Percentiles rank a stretch among this genome's conserved stretches.
Conservation (phyloP, 2,797 vertebrate species). For the Myotis vivesi region DNA sequence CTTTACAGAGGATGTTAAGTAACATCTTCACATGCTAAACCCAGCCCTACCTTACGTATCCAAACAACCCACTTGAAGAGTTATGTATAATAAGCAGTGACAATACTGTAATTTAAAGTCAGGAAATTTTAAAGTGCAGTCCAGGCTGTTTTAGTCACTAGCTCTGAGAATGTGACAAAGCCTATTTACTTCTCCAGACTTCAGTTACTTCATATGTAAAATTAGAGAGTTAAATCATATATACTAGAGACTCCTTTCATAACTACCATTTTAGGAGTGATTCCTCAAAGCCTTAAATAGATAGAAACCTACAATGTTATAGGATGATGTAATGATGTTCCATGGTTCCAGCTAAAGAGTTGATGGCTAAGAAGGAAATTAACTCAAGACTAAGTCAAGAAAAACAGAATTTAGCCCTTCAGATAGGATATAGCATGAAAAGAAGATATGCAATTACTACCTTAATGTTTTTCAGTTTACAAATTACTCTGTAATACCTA, state of each 20-base stretch:
- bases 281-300: conserved; percentile 19
- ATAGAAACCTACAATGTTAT: not conserved
- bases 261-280: not conserved
- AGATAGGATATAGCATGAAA: not conserved
- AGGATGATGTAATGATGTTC: not conserved
- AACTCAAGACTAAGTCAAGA: not conserved
- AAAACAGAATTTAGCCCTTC: conserved; percentile 4
- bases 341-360: not conserved
- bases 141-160: not conserved
- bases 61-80: not conserved
- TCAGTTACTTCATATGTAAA: conserved; percentile 15
- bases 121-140: not conserved
- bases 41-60: not conserved
- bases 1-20: conserved; percentile 66
- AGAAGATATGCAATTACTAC: not conserved
- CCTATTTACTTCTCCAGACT: not conserved
- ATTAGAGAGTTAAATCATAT: not conserved
- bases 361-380: not conserved
- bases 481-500: not conserved
- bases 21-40: conserved; percentile 60
- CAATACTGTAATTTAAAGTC: not conserved
- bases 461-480: not conserved
- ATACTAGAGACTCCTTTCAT: not conserved
- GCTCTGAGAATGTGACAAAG: not conserved
- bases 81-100: conserved; percentile 44